These are phyloP conservation scores for Ispidina picta DNA, from an alignment of 2,797 vertebrate species.

Conservation along the genomic window DNA sequence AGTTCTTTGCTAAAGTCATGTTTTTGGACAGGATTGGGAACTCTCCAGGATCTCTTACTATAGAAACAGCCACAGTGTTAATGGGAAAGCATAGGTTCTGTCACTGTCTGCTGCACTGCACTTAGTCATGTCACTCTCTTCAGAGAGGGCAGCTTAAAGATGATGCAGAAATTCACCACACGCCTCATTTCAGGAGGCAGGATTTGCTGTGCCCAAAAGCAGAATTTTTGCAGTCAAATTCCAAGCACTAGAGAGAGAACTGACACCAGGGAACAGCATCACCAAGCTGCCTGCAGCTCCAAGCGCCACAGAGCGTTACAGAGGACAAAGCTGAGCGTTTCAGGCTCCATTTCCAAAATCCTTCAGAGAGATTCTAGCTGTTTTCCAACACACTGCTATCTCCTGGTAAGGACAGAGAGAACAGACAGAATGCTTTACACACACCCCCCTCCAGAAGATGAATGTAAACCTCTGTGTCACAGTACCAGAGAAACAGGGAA, in stretches of 20 bases:
- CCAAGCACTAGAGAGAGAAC: not conserved
- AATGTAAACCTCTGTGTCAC: not conserved
- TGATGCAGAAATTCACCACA: not conserved
- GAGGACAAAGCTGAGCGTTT: not conserved
- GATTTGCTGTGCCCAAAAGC: not conserved
- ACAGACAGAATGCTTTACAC: not conserved
- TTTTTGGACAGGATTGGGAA: not conserved
- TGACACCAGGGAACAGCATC: not conserved
- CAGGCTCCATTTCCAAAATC: not conserved
- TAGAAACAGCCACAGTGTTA: not conserved
- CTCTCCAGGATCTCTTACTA: not conserved
- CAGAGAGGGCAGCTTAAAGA: not conserved
- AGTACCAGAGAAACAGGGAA: not conserved
- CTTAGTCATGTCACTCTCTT: conserved; percentile 14
- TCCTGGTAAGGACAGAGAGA: not conserved
- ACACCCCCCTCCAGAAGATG: not conserved
- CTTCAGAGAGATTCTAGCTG: not conserved
- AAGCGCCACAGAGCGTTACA: not conserved
- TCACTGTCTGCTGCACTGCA: not conserved
- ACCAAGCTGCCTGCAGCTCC: not conserved
- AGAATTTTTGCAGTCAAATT: not conserved
- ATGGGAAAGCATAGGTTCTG: not conserved
- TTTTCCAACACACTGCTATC: not conserved
- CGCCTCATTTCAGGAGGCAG: not conserved
- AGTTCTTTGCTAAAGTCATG: not conserved